Evolutionary conservation across 2,113 vertebrate species (phyloP), one percentile per base, ranked within the genome.

Genomic region (Vidua chalybeata): DNA sequence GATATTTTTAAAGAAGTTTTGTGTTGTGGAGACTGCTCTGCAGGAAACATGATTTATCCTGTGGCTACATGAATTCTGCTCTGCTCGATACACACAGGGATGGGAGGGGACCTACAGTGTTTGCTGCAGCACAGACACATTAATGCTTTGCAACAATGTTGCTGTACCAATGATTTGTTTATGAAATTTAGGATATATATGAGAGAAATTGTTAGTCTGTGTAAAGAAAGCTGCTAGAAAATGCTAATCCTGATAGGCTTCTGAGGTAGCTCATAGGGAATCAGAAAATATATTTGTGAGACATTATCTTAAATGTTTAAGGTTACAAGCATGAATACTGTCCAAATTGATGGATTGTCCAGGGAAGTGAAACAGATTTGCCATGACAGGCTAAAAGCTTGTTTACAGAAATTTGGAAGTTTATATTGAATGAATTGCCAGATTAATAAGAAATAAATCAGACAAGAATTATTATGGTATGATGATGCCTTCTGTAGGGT

Each of bases 381-480:
- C 79, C 30, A 15, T 80, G 75, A 88, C 75, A 94, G 30, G 48
- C 22, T 86, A 61, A 67, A 90, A 94, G 52, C 33, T 81, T 90
- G 75, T 78, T 94, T 92, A 81, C 59, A 56, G 62, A 84, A 85
- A 74, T 77, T 62, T 51, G 14, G 9, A 88, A 90, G 68, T 88
- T 95, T 81, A 67, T n/a, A 72, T 58, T 78, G 64, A 88, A 74
- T 56, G 24, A 96, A 86, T 80, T 86, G 30, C 35, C 68, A 89
- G 63, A 93, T 59, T n/a, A 94, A 86, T 87, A 93, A 84, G 79
- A 88, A 90, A 74, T 81, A 94, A 81, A 80, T 78, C 82, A 86
- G 68, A 63, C 26, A 80, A 69, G 48, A 77, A 91, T 90, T 91
- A 71, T 93, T 86, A 41, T 18, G 27, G 18, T n/a, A 31, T 77